phyloP scores from a whole-genome alignment of 2,113 vertebrate genomes.

The Kobus ellipsiprymnus region DNA sequence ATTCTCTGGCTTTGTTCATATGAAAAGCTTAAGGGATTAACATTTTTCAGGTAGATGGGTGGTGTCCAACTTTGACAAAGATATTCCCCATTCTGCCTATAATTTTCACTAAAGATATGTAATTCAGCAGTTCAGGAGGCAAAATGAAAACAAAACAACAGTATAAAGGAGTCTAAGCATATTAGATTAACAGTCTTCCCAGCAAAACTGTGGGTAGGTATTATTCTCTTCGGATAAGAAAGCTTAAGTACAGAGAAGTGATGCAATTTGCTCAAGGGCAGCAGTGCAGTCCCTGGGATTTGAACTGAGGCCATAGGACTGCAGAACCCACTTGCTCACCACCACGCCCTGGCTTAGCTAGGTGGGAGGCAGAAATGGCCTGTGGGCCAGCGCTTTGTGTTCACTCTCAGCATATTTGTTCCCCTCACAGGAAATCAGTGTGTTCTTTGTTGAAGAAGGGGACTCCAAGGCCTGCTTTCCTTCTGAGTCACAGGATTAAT shows the following conservation, averaged over 20 bases:
- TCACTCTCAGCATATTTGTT: not conserved
- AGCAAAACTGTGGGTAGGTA: not conserved
- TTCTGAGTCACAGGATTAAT: not conserved
- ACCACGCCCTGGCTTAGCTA: not conserved
- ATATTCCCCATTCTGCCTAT: not conserved
- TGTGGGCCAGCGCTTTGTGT: not conserved
- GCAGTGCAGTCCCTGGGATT: not conserved
- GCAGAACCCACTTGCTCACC: not conserved
- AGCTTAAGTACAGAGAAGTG: not conserved
- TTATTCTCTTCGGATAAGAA: not conserved
- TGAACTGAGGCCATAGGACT: not conserved
- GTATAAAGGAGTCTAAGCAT: not conserved
- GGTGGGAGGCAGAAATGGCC: not conserved
- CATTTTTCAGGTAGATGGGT: conserved; percentile 22
- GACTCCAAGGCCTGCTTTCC: not conserved
- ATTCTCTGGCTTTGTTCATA: not conserved
- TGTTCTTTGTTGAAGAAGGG: not conserved
- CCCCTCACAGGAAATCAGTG: not conserved
- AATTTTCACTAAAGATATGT: not conserved
- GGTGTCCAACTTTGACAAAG: not conserved
- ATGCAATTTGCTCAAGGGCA: not conserved
- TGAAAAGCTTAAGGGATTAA: conserved; percentile 25
- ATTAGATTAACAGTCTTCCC: not conserved
- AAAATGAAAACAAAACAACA: not conserved
- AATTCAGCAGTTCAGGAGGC: not conserved